A percentile compares a stretch with the other conserved stretches of the same genome.
Conservation (phyloP, 2,888 invertebrate genomes). For the Aleiodes leptofemur region DNA sequence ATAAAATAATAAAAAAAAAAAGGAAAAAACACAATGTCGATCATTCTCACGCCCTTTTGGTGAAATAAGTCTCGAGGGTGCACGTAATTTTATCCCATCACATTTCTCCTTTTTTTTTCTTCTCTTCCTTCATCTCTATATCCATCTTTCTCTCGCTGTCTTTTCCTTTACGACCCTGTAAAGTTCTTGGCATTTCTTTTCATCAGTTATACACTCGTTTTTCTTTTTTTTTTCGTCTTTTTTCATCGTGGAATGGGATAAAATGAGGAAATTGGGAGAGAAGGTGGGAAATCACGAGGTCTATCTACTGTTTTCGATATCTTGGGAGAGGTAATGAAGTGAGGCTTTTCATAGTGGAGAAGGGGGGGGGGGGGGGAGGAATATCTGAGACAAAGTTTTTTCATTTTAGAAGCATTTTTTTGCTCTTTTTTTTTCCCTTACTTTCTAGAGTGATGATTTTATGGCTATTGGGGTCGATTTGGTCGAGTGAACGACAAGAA, state of each 20-base stretch:
- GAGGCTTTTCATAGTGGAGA: no score
- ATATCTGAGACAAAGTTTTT: no score
- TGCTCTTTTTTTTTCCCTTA: no score
- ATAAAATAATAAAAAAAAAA: constrained; percentile 28
- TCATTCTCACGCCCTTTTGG: constrained; percentile 43
- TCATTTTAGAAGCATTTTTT: no score
- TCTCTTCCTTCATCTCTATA: not conserved
- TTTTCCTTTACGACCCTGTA: constrained; percentile 43
- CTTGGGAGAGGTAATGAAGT: no score
- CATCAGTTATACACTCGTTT: constrained; percentile 27
- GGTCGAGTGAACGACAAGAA: no score
- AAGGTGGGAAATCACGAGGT: not conserved
- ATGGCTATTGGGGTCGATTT: no score
- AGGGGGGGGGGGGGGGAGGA: no score
- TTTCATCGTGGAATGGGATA: constrained; percentile 29
- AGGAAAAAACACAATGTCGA: constrained; percentile 37
- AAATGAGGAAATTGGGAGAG: constrained; percentile 29
- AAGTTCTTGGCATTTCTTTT: constrained; percentile 36
- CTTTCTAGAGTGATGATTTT: no score
- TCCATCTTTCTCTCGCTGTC: not conserved
- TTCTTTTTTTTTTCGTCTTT: constrained; percentile 25
- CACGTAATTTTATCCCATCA: constrained; percentile 43
- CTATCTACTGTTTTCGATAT: no score
- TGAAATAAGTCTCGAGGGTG: constrained; percentile 28
- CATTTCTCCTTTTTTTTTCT: constrained; percentile 27